These are phyloP conservation scores for Alviniconcha marisindica DNA, from an alignment of 1,140 invertebrate genomes.

Conservation along the genomic window DNA sequence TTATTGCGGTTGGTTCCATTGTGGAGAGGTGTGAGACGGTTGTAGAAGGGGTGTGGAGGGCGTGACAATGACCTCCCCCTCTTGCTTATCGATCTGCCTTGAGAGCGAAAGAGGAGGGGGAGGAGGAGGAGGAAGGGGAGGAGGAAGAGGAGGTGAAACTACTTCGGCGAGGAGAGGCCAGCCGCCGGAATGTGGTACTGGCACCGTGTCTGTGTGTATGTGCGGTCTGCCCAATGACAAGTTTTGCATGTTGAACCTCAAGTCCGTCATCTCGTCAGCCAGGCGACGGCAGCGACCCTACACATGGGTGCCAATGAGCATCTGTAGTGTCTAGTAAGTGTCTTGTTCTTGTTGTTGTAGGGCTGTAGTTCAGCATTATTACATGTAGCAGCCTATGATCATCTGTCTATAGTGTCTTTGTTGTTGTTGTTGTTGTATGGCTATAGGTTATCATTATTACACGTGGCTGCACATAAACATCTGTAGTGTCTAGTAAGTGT, in stretches of 20 bases:
- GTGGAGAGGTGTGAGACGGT: not conserved
- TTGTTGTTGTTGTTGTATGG: too few relatives aligned
- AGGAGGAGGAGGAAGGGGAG: conserved; percentile 1
- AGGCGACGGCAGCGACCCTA: not conserved
- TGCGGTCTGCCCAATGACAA: conserved; percentile 34
- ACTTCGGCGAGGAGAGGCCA: not conserved
- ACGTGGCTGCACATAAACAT: too few relatives aligned
- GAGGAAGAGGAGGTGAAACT: not conserved
- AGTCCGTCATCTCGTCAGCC: not conserved
- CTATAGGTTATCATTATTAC: too few relatives aligned
- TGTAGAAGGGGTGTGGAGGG: not conserved
- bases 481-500: too few relatives aligned
- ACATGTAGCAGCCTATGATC: too few relatives aligned
- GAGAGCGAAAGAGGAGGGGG: not conserved
- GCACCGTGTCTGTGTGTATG: conserved; percentile 20
- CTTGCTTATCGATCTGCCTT: not conserved
- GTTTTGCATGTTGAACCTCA: conserved; percentile 35
- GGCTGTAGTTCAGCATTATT: too few relatives aligned
- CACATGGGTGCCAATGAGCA: conserved; percentile 37
- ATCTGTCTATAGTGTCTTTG: too few relatives aligned
- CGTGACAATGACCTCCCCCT: not conserved
- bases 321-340: conserved; percentile 39
- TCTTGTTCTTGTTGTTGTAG: too few relatives aligned
- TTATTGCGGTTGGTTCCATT: not conserved
- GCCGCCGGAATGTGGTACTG: not conserved